Conservation (phyloP, 2,888 invertebrate species). For the Malacosoma neustria region DNA sequence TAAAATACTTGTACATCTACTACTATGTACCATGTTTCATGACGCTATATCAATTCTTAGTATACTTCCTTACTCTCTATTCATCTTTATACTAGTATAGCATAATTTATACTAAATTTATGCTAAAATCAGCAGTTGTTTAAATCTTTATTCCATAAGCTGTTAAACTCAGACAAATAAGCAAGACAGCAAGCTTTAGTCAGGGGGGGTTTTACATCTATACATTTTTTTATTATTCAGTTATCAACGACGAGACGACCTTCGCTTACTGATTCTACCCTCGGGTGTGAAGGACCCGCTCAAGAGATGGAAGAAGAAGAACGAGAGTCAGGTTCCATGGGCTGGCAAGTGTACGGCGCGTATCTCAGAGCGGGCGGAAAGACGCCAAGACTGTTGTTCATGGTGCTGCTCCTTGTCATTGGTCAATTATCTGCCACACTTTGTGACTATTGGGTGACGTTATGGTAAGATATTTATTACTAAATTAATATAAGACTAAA, state of each 20-base stretch:
- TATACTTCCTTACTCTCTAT: no score
- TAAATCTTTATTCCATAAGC: no score
- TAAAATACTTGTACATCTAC: no score
- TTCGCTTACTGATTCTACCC: slow-evolving; percentile 60
- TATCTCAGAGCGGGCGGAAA: slow-evolving; percentile 77
- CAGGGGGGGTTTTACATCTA: no score
- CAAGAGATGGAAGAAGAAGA: slow-evolving; percentile 78
- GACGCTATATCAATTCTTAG: no score
- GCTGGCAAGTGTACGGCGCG: slow-evolving; percentile 77
- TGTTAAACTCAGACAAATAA: no score
- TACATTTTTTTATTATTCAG: no score
- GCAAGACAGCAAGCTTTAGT: no score
- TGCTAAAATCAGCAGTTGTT: no score
- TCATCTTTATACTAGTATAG: no score
- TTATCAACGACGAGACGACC: slow-evolving; percentile 60
- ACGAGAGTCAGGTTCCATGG: slow-evolving; percentile 77
- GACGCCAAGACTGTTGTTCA: slow-evolving; percentile 59
- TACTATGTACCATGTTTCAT: no score
- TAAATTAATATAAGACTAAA: neutral
- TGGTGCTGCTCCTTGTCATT: slow-evolving; percentile 73
- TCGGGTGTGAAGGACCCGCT: slow-evolving; percentile 49
- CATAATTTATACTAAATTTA: no score
- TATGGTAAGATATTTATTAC: slow-evolving; percentile 74
- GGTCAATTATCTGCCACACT: slow-evolving; percentile 80
- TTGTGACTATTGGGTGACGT: slow-evolving; percentile 85